Base-by-base conservation (phyloP, 2,888 invertebrate species). In the Drymonia ruficornis region DNA sequence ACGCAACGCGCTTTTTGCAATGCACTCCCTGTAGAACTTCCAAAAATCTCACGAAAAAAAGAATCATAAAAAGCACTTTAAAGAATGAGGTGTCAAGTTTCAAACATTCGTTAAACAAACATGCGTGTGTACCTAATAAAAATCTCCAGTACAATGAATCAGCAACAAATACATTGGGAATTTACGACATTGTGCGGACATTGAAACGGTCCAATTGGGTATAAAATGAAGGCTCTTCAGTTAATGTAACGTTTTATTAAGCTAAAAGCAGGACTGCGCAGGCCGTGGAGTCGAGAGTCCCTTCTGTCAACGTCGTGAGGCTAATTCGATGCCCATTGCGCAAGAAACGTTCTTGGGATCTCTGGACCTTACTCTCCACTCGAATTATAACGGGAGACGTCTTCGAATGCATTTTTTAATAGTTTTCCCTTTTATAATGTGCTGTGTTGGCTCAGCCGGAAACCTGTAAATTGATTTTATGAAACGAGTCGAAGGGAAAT, bases 151-250 rank as follows among this genome's bases (percentile, higher is more conserved):
- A n/a, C 36, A 36, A 36, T 23, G 50, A 46, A 79, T 72, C 67
- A 68, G 61, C 53, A 52, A 44, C 29, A 53, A 52, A 65, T 56
- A 62, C 29, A 59, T 56, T 53, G 11, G 9, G 23, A 56, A 59
- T 63, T 56, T 54, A 59, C 56, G 50, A 52, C 34, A 53, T 53
- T 56, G 48, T 44, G 56, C 52, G 63, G 47, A 50, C 53, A 56
- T 49, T 42, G 49, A 53, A 65, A 67, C 53, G 50, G 46, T 57
- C 50, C 53, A 36, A 52, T 57, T 55, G 61, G 50, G 52, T 54
- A 53, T 56, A 56, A 56, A 65, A 72, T 66, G 63, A 61, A 63
- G 51, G 54, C 55, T 62, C 49, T 67, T 54, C 49, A 49, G 50
- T 49, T 50, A 57, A 61, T 56, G 53, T 60, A 56, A 63, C 47